These are phyloP conservation scores for Hippocampus barbouri DNA, from an alignment of 2,113 vertebrate genomes.

Conservation along the genomic window DNA sequence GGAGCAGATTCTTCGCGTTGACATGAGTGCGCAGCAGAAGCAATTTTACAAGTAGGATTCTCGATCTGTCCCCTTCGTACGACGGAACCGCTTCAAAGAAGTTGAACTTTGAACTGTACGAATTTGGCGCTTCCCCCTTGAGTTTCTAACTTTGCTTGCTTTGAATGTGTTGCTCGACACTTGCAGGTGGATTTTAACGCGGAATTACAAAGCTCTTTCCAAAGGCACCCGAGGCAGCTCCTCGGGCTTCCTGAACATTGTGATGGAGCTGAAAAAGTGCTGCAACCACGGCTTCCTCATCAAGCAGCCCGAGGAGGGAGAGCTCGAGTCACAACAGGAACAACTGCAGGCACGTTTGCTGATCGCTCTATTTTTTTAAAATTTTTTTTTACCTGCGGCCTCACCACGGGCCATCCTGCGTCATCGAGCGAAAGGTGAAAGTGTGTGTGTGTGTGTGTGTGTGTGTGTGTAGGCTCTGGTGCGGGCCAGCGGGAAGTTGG, in stretches of 20 bases:
- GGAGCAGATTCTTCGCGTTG: conserved; percentile 95
- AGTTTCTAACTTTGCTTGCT: neutral
- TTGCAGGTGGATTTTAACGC: conserved; percentile 95
- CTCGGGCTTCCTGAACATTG: conserved; percentile 94
- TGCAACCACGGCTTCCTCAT: conserved; percentile 96
- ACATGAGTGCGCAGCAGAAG: conserved; percentile 96
- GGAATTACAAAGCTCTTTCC: conserved; percentile 92
- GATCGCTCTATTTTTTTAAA: neutral
- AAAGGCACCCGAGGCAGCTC: conserved; percentile 92
- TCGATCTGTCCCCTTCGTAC: neutral
- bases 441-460: conserved; percentile 1
- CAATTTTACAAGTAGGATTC: conserved; percentile 95
- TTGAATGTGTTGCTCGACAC: conserved; percentile 20
- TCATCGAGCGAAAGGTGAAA: neutral
- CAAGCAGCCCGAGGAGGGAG: conserved; percentile 83
- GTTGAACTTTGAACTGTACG: neutral
- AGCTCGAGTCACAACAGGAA: conserved; percentile 77
- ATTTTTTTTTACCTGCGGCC: conserved; percentile 14
- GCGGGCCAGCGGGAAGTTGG: conserved; percentile 92
- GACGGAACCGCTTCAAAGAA: too few species aligned
- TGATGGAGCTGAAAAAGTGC: conserved; percentile 98
- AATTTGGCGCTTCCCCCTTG: neutral
- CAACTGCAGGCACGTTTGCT: conserved; percentile 71
- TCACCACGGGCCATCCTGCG: conserved; percentile 16
- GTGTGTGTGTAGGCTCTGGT: conserved; percentile 75